phyloP scores from a whole-genome alignment of 2,888 invertebrate genomes.

The Sialis lutaria region DNA sequence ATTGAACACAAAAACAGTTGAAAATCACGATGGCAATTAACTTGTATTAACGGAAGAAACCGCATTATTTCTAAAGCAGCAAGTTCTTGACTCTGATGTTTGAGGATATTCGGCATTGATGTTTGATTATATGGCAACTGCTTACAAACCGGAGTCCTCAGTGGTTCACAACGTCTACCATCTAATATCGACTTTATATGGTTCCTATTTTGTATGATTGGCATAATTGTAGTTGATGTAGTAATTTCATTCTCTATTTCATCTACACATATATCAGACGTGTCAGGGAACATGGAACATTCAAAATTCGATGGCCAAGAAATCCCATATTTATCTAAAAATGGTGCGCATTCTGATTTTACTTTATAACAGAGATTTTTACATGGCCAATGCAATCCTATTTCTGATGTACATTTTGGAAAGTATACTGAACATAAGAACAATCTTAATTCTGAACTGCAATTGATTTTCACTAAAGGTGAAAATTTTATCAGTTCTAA shows the following conservation, averaged over 20 bases:
- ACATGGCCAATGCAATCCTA: constrained; percentile 79
- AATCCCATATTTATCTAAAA: constrained; percentile 75
- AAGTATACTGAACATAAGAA: constrained; percentile 92
- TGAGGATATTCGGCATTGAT: constrained; percentile 87
- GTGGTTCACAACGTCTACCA: constrained; percentile 71
- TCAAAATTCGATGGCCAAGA: constrained; percentile 81
- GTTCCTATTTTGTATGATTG: too few species aligned
- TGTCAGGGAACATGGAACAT: constrained; percentile 70
- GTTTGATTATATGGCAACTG: constrained; percentile 90
- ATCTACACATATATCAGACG: constrained; percentile 24
- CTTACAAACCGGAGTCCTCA: constrained; percentile 81
- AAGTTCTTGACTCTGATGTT: constrained; percentile 85
- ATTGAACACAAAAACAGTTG: constrained; percentile 92
- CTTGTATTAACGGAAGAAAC: constrained; percentile 85
- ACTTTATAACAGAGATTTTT: constrained; percentile 78
- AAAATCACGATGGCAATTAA: constrained; percentile 84
- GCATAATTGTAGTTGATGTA: neutral
- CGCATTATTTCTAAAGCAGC: constrained; percentile 85
- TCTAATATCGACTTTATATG: too few species aligned
- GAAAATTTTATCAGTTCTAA: constrained; percentile 84
- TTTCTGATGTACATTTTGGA: constrained; percentile 88
- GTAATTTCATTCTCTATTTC: neutral
- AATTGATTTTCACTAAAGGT: constrained; percentile 84
- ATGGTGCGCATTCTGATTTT: constrained; percentile 61
- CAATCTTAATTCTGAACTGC: constrained; percentile 84